These are phyloP conservation scores for Congeria kusceri DNA, from an alignment of 2,888 invertebrate species.

Conservation along the genomic window DNA sequence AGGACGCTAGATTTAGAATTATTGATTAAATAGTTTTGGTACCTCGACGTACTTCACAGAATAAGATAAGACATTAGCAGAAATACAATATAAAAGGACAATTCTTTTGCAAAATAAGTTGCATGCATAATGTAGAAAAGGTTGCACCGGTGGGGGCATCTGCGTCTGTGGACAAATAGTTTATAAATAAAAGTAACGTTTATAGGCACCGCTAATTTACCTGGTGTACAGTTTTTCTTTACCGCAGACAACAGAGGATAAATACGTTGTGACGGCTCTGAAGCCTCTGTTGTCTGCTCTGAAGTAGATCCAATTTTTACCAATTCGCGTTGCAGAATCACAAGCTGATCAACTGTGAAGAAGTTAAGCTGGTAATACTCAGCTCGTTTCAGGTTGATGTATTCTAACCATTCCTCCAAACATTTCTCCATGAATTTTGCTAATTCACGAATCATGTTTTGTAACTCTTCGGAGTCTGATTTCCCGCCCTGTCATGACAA, in stretches of 20 bases:
- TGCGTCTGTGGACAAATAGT: no score
- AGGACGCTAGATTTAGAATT: no score
- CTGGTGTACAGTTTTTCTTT: constrained; percentile 62
- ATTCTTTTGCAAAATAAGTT: no score
- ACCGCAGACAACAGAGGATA: constrained; percentile 71
- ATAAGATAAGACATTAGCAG: no score
- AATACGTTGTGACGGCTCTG: constrained; percentile 49
- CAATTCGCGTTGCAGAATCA: constrained; percentile 76
- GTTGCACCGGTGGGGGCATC: no score
- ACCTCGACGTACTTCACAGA: no score
- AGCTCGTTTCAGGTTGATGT: constrained; percentile 66
- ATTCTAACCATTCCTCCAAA: constrained; percentile 69
- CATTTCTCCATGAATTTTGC: constrained; percentile 74
- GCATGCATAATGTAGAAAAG: no score
- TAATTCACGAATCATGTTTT: constrained; percentile 63
- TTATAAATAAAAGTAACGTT: not conserved
- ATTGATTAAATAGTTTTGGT: no score
- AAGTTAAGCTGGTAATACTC: constrained; percentile 74
- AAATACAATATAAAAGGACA: no score
- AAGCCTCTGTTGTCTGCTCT: no score
- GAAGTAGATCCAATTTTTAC: constrained; percentile 57
- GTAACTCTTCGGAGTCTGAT: constrained; percentile 44
- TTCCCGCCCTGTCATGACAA: constrained; percentile 16
- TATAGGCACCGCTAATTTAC: not conserved
- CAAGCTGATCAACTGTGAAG: constrained; percentile 79